Conservation (phyloP, 2,113 vertebrate genomes). For the Girardinichthys multiradiatus region DNA sequence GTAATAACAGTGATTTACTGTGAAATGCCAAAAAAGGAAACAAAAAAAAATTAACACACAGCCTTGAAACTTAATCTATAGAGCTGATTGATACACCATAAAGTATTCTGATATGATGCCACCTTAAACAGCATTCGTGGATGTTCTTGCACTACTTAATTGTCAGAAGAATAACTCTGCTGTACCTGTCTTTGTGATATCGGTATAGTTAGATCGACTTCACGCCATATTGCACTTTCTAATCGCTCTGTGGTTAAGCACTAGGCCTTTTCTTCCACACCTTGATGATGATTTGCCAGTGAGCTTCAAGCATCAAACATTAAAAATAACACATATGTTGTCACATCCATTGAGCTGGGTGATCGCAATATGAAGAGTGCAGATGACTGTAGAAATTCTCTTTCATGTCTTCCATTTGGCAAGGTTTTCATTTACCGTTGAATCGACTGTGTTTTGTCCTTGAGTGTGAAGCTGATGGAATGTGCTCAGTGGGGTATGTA, state of each 20-base stretch:
- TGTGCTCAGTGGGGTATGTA: conserved; percentile 65
- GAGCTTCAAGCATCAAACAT: conserved; percentile 49
- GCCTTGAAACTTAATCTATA: conserved; percentile 57
- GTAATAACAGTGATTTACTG: conserved; percentile 54
- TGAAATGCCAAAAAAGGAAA: conserved; percentile 65
- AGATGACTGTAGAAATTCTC: conserved; percentile 50
- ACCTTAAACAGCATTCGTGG: conserved; percentile 67
- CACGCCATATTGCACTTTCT: conserved; percentile 65
- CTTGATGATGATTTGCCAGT: conserved; percentile 33
- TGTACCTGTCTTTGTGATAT: conserved; percentile 60
- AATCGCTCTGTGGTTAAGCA: conserved; percentile 56
- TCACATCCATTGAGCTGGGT: conserved; percentile 40
- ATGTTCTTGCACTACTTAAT: conserved; percentile 73
- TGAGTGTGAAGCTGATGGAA: conserved; percentile 62
- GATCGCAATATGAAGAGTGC: conserved; percentile 28
- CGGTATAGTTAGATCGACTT: conserved; percentile 58
- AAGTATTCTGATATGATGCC: conserved; percentile 69
- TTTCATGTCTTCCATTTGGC: conserved; percentile 71
- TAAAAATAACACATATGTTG: neutral
- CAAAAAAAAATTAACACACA: conserved; percentile 14
- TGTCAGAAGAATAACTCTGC: conserved; percentile 47
- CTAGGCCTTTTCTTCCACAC: conserved; percentile 37
- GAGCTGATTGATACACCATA: conserved; percentile 60
- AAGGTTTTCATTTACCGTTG: conserved; percentile 47
- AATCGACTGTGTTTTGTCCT: conserved; percentile 62